Base-by-base conservation (phyloP, 2,113 vertebrate species). In the Isichthys henryi region DNA sequence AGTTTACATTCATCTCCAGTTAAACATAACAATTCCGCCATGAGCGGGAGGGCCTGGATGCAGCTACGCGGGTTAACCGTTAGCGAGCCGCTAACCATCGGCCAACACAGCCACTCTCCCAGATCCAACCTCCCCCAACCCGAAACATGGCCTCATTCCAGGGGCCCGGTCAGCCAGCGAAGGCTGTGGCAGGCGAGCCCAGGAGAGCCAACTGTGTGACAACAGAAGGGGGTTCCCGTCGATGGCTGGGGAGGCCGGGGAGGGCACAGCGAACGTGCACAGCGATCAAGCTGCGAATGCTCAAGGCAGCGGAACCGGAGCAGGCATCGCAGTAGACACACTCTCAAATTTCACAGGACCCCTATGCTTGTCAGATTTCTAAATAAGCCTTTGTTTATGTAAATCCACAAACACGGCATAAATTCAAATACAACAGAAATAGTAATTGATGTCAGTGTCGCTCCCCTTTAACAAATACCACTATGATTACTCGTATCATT, bases 1-100 rank as follows among this genome's bases (percentile, higher is more conserved):
- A 92, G 90, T 92, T 95, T 95, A 92, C 91, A 88, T 90, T 91
- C 91, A 90, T 88, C 31, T 90, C 58, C 88, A 93, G 62, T 88
- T 89, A 92, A 93, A 93, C 89, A 88, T 43, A 92, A 92, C 80
- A 91, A 83, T 92, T 91, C 90, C 90, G 48, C 62, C 56, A n/a
- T 35, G 91, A 91, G 85, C 49, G n/a, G 52, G 88, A 87, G 74
- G 74, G 56, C 31, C 31, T 52, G 49, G 27, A 52, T 8, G 23
- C n/a, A 66, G 58, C 77, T n/a, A 52, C 3, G 31, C 52, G 46
- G 35, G 56, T 92, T 91, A 91, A 91, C 86, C 66, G 85, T 46
- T 66, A 88, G 85, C 58, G 6, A 88, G 58, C 56, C 87, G 70
- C 52, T 8, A 84, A 62, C 74, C 74, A 23, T 11, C 39, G 46